Conservation (phyloP, 2,797 vertebrate species). For the Megalops cyprinoides region DNA sequence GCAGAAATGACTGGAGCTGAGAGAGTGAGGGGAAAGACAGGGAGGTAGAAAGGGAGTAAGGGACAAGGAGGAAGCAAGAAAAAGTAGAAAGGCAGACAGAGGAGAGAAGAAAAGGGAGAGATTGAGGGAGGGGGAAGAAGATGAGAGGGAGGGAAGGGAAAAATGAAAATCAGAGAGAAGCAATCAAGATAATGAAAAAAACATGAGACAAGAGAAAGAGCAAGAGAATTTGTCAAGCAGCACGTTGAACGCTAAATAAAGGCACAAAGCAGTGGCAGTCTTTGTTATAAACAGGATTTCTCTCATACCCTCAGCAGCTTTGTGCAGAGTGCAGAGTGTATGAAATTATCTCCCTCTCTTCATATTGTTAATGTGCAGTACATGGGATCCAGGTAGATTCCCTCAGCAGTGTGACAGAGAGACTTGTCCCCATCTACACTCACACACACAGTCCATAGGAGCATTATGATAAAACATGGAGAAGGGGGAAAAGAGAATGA, state of each 20-base stretch:
- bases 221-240: slow-evolving; percentile 11
- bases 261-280: not conserved
- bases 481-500: not conserved
- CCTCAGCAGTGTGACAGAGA: not conserved
- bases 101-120: not conserved
- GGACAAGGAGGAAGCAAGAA: too few species aligned
- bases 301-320: not conserved
- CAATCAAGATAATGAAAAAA: not conserved
- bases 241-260: slow-evolving; percentile 17
- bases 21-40: slow-evolving; percentile 4
- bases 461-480: not conserved
- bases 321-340: not conserved
- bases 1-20: slow-evolving; percentile 83
- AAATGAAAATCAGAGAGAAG: not conserved
- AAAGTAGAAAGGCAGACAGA: not conserved
- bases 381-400: too few species aligned
- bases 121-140: slow-evolving; percentile 16
- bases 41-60: not conserved
- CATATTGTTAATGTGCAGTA: not conserved
- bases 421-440: not conserved
- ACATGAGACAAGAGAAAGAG: not conserved
- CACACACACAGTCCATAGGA: not conserved
- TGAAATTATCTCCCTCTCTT: slow-evolving; percentile 1
- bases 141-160: slow-evolving; percentile 20
- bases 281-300: slow-evolving; percentile 29